Evolutionary conservation across 2,888 invertebrate species (phyloP), one percentile per base, ranked within the genome.

Genomic region (Pterostichus madidus): DNA sequence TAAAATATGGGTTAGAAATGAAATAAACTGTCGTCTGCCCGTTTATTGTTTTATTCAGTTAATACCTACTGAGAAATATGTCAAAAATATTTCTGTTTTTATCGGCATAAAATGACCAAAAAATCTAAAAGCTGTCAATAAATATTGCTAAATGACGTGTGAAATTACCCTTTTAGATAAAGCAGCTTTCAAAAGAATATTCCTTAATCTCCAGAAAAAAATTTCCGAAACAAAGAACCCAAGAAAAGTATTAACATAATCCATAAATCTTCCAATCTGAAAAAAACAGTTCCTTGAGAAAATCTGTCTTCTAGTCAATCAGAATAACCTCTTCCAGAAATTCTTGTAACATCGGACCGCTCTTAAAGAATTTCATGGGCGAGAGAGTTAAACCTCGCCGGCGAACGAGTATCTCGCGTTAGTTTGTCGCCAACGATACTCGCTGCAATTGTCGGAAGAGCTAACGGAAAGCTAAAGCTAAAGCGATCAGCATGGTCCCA

Each of bases 331-430:
- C 24, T 49, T 46, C 13, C 46, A 7, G 35, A 44, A 73, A 46
- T 46, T 24, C 73, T 49, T 73, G 73, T 46, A 44, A 73, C 73
- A 73, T 49, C 15, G 73, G 44, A 24, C 49, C 46, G 73, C 73
- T 73, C 46, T 73, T 49, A 73, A 73, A 73, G 73, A 73, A 73
- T 73, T 73, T 46, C 73, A 73, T 44, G 49, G 73, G 13, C 73
- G 73, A 73, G 73, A 73, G 73, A 46, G 73, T 73, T 73, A 73
- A 73, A 68, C 68, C 68, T 32, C 24, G 24, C 24, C 24, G 24
- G 24, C 1, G 24, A 68, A 35, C 31, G 35, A 68, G 68, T 35
- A 39, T 13, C 17, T 44, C 73, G 46, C 1, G 56, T 13, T 56
- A 17, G 56, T 56, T 52, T 56, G 56, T 56, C 56, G 56, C 56